Percentiles rank a stretch among this genome's conserved stretches.
Conservation (phyloP, 2,797 vertebrate genomes). For the Thripadectes ignobilis region DNA sequence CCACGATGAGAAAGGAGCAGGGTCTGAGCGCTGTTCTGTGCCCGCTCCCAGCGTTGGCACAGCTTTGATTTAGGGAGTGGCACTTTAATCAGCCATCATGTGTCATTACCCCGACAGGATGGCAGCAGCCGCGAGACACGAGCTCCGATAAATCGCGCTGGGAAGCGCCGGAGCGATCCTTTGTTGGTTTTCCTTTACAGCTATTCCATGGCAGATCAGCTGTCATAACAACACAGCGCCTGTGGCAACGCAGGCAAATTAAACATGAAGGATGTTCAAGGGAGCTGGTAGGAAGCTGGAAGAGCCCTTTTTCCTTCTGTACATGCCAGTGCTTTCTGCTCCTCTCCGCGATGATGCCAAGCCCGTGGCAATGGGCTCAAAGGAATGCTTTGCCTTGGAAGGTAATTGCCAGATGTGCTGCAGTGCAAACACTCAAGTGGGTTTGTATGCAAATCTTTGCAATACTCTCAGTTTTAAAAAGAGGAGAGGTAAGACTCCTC, state of each 20-base stretch:
- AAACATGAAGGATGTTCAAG: constrained; percentile 68
- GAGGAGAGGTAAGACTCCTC: no score
- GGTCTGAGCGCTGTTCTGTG: constrained; percentile 33
- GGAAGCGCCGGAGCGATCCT: constrained; percentile 43
- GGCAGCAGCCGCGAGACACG: constrained; percentile 57
- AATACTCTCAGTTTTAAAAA: background rate
- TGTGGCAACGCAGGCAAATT: constrained; percentile 50
- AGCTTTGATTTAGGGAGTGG: constrained; percentile 68
- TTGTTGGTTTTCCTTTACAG: constrained; percentile 69
- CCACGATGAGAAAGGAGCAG: background rate
- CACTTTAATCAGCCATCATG: constrained; percentile 69
- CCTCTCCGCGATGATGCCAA: background rate
- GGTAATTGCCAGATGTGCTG: constrained; percentile 35
- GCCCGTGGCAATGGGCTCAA: constrained; percentile 9
- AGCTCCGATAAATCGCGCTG: constrained; percentile 37
- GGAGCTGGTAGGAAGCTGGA: constrained; percentile 37
- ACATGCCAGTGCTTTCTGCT: background rate
- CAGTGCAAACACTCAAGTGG: constrained; percentile 7
- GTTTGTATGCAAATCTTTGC: constrained; percentile 27
- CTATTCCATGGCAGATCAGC: constrained; percentile 55
- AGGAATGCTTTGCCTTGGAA: background rate
- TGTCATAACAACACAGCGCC: constrained; percentile 45
- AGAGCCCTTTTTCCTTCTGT: constrained; percentile 11
- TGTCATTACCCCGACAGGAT: constrained; percentile 67
- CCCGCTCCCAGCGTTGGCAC: constrained; percentile 34